A percentile compares a stretch with the other conserved stretches of the same genome.
These are phyloP conservation scores for Phataginus tetradactyla DNA, from an alignment of 2,797 vertebrate genomes.

Conservation along the genomic window DNA sequence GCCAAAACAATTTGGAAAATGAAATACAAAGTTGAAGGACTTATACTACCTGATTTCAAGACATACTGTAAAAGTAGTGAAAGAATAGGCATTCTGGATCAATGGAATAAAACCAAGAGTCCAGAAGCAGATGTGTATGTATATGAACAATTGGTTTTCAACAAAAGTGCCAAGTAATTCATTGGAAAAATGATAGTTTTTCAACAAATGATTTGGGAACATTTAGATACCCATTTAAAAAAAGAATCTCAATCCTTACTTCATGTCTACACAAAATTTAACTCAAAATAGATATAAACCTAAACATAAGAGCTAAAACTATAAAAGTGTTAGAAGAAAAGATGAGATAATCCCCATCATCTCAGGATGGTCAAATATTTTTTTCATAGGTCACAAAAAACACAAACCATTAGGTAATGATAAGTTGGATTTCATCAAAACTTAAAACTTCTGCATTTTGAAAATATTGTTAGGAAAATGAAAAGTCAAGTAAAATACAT, in stretches of 20 bases:
- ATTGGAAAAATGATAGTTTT: background rate
- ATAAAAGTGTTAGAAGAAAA: background rate
- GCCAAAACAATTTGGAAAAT: background rate
- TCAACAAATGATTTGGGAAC: background rate
- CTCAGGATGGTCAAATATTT: background rate
- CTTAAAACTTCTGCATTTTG: background rate
- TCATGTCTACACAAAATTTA: slow-evolving; percentile 7
- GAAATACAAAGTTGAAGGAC: background rate
- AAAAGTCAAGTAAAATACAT: background rate
- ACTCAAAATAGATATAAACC: background rate
- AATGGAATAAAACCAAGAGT: background rate
- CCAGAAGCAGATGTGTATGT: background rate
- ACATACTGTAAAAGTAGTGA: background rate
- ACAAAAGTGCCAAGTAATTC: background rate
- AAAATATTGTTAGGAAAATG: background rate
- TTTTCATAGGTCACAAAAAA: background rate
- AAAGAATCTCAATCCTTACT: background rate
- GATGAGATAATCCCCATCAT: background rate
- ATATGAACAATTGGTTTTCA: background rate
- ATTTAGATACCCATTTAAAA: background rate
- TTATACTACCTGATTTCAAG: background rate
- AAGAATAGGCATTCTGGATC: background rate
- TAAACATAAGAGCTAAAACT: background rate
- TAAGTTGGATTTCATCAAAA: background rate
- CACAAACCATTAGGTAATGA: background rate